phyloP scores from a whole-genome alignment of 2,888 invertebrate species.

The Caenorhabditis panamensis region DNA sequence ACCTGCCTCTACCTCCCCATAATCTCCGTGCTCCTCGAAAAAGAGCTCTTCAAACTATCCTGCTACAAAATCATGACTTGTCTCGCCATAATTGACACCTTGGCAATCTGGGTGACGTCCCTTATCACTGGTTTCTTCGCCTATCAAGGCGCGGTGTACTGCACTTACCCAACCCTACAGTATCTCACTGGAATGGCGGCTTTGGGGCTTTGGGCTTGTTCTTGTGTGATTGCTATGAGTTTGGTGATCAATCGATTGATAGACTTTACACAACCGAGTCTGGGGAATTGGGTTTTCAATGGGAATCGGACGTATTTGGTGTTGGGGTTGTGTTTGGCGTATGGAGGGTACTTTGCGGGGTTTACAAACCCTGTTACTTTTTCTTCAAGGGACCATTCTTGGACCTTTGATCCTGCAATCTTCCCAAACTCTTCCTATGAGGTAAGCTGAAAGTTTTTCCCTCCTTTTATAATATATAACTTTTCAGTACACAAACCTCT shows the following conservation, averaged over 20 bases:
- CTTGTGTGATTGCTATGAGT: slow-evolving; percentile 56
- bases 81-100: slow-evolving; percentile 62
- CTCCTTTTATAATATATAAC: too few species aligned
- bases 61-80: slow-evolving; percentile 67
- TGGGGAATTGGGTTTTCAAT: slow-evolving; percentile 21
- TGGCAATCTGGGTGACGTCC: slow-evolving; percentile 40
- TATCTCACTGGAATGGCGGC: slow-evolving; percentile 26
- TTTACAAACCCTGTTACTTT: slow-evolving; percentile 62
- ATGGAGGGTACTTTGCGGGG: slow-evolving; percentile 51
- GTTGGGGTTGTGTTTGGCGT: slow-evolving; percentile 47
- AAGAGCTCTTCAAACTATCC: slow-evolving; percentile 43
- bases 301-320: slow-evolving; percentile 39
- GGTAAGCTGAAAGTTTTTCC: too few species aligned
- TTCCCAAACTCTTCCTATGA: slow-evolving; percentile 1
- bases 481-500: slow-evolving; percentile 23
- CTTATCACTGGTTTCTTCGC: slow-evolving; percentile 37
- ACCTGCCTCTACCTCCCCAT: slow-evolving; percentile 42
- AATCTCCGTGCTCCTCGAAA: slow-evolving; percentile 32
- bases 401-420: slow-evolving; percentile 62
- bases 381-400: slow-evolving; percentile 49
- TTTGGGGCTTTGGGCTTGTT: slow-evolving; percentile 59
- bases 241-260: too few species aligned
- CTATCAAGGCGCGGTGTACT: slow-evolving; percentile 40
- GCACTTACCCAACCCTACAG: slow-evolving; percentile 24
- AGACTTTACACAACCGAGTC: slow-evolving; percentile 42